These are phyloP conservation scores for Malurus cyaneus DNA, from an alignment of 2,113 vertebrate genomes.

Conservation along the genomic window DNA sequence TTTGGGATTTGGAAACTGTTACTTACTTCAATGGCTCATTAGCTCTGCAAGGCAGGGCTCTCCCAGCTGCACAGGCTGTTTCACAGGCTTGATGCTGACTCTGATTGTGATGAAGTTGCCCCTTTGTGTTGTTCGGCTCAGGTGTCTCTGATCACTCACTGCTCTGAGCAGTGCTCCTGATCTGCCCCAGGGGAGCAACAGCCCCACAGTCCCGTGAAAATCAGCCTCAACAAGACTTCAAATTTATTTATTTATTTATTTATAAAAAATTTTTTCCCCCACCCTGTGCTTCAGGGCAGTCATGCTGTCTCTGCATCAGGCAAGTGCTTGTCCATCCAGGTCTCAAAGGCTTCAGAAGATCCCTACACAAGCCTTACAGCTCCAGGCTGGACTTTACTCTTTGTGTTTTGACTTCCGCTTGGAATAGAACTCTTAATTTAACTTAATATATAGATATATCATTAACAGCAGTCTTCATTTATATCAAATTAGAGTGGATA, in stretches of 20 bases:
- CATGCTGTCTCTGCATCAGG: neutral
- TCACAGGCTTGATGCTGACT: neutral
- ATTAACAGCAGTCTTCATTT: neutral
- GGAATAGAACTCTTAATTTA: neutral
- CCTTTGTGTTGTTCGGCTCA: neutral
- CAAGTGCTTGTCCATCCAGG: neutral
- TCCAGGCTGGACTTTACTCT: neutral
- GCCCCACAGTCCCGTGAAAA: neutral
- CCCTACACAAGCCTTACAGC: neutral
- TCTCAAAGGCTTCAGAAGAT: neutral
- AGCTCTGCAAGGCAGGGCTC: neutral
- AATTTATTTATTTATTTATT: neutral
- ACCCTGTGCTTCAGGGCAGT: neutral
- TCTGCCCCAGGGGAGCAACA: neutral
- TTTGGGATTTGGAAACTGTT: neutral
- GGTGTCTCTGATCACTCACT: neutral
- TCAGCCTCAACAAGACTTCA: neutral
- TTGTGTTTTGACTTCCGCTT: neutral
- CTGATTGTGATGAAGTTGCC: neutral
- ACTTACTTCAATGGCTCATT: neutral
- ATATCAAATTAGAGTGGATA: neutral
- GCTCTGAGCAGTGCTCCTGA: neutral
- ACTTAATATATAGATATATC: neutral
- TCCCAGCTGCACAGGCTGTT: neutral
- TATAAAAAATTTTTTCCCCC: no score